Conservation (phyloP, 2,113 vertebrate genomes). For the Bubo blakistoni region DNA sequence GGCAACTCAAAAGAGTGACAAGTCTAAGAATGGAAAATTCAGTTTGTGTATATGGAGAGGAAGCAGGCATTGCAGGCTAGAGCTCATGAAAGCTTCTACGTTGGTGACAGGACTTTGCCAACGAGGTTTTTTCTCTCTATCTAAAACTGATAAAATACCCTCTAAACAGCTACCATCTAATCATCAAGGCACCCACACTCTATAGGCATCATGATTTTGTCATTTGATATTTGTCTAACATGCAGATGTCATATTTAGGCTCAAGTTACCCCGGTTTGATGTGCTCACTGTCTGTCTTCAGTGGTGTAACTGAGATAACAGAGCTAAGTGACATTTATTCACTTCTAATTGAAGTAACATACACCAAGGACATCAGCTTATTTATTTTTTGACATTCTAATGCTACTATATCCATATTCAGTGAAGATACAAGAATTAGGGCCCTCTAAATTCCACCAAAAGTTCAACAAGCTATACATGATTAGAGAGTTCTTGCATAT, state of each 20-base stretch:
- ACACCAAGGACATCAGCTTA: not conserved
- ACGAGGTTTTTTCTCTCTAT: not conserved
- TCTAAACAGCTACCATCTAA: not conserved
- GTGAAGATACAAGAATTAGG: not conserved
- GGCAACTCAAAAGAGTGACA: not conserved
- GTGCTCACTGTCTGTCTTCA: not conserved
- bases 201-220: not conserved
- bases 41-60: not conserved
- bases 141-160: not conserved
- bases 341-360: not conserved
- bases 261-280: not conserved
- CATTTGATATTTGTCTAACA: not conserved
- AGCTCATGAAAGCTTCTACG: not conserved
- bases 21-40: not conserved
- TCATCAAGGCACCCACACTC: not conserved
- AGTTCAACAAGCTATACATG: fast-evolving
- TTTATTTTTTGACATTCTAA: not conserved
- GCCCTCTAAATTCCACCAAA: not conserved
- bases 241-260: not conserved
- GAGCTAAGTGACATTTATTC: not conserved
- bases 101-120: not conserved
- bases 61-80: not conserved
- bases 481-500: not conserved
- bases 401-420: not conserved
- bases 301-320: not conserved